These are phyloP conservation scores for Oreotrochilus melanogaster DNA, from an alignment of 2,113 vertebrate genomes.

Conservation along the genomic window DNA sequence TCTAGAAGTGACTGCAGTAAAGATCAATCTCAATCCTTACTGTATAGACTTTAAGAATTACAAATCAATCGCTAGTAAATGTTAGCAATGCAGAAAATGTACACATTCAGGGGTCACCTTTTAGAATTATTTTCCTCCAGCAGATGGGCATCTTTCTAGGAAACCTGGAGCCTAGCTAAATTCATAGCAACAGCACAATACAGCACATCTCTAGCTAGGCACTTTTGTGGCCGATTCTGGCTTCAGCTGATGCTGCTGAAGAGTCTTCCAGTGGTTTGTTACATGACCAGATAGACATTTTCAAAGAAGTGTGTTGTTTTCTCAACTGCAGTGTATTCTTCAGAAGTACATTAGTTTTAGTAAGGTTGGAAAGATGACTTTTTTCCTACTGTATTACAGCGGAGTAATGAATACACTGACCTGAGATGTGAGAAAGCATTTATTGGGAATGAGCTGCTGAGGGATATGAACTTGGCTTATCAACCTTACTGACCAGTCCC, in stretches of 20 bases:
- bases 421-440: background rate
- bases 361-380: background rate
- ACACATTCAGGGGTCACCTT: background rate
- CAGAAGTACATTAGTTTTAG: background rate
- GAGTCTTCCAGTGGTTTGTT: background rate
- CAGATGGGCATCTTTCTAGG: background rate
- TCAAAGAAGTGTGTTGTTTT: background rate
- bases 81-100: background rate
- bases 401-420: background rate
- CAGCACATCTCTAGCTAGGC: background rate
- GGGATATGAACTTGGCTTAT: background rate
- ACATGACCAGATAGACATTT: background rate
- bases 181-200: background rate
- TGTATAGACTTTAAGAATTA: constrained; percentile 2
- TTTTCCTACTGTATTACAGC: background rate
- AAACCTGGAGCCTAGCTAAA: background rate
- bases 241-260: background rate
- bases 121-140: background rate
- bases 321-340: background rate
- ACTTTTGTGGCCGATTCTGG: background rate
- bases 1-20: constrained; percentile 3
- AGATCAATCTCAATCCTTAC: constrained; percentile 7
- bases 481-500: background rate
- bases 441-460: background rate
- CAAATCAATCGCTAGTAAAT: constrained; percentile 27